These are phyloP conservation scores for Leptura quadrifasciata DNA, from an alignment of 2,888 invertebrate genomes.

Conservation along the genomic window DNA sequence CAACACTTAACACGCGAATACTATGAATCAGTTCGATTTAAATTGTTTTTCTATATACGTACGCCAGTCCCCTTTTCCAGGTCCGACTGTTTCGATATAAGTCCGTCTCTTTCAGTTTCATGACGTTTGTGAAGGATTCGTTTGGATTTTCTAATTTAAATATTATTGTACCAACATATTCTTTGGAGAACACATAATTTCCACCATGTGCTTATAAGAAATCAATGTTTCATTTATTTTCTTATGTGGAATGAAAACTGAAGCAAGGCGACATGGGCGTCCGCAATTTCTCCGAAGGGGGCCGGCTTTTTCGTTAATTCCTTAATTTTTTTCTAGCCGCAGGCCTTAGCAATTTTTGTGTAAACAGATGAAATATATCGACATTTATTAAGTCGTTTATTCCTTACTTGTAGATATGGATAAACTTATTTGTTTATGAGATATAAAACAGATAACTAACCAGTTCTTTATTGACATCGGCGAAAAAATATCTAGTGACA, in stretches of 20 bases:
- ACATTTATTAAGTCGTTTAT: no score
- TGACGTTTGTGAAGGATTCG: slow-evolving; percentile 48
- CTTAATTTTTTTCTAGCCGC: no score
- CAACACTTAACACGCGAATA: slow-evolving; percentile 68
- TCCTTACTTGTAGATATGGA: no score
- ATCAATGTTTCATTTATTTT: slow-evolving; percentile 34
- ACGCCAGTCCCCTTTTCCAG: slow-evolving; percentile 13
- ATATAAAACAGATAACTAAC: no score
- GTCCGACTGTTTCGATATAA: neutral
- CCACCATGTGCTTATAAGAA: slow-evolving; percentile 38
- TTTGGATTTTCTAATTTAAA: slow-evolving; percentile 48
- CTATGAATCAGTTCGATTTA: slow-evolving; percentile 59
- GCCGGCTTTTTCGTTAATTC: no score
- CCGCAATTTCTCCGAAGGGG: neutral
- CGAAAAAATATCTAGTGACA: no score
- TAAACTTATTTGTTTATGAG: no score
- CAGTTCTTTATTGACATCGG: no score
- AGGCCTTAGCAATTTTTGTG: no score
- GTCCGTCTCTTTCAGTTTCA: slow-evolving; percentile 15
- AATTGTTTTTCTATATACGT: slow-evolving; percentile 53
- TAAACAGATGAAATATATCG: no score
- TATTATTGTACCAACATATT: slow-evolving; percentile 48
- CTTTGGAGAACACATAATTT: slow-evolving; percentile 46
- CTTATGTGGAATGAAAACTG: neutral
- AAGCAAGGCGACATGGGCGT: neutral